Percentiles rank a stretch among this genome's conserved stretches.
phyloP scores from a whole-genome alignment of 2,888 invertebrate genomes.

The Nomada fabriciana region DNA sequence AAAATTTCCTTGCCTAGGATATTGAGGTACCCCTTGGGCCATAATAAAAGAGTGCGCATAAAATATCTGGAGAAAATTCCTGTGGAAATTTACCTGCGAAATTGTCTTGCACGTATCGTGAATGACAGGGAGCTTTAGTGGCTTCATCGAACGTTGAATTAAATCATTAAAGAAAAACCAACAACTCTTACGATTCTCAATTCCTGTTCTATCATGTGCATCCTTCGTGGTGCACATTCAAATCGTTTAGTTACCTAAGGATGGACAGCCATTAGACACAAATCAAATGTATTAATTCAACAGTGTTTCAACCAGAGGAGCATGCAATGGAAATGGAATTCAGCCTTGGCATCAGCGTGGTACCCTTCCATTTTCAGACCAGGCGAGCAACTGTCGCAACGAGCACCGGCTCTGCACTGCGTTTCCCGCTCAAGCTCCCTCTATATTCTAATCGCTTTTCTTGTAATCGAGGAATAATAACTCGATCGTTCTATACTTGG shows the following conservation, averaged over 20 bases:
- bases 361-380: slow-evolving; percentile 61
- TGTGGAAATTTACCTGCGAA: not conserved
- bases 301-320: slow-evolving; percentile 36
- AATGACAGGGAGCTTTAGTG: not conserved
- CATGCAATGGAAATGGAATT: slow-evolving; percentile 58
- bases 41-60: not conserved
- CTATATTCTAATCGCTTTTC: slow-evolving; percentile 50
- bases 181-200: not conserved
- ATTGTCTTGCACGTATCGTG: not conserved
- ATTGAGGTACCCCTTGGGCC: no score
- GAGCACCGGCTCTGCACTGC: slow-evolving; percentile 4
- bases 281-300: slow-evolving; percentile 37
- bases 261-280: slow-evolving; percentile 1
- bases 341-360: slow-evolving; percentile 60
- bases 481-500: slow-evolving; percentile 44
- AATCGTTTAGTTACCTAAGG: slow-evolving; percentile 7
- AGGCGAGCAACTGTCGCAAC: slow-evolving; percentile 45
- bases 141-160: not conserved
- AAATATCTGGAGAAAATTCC: not conserved
- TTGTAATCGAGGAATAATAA: slow-evolving; percentile 44
- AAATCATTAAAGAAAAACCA: not conserved
- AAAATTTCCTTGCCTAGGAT: not conserved
- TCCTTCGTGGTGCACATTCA: slow-evolving; percentile 1
- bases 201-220: not conserved
- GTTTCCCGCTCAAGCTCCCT: slow-evolving; percentile 8